Base-by-base conservation (phyloP, 2,113 vertebrate genomes). In the Oreotrochilus melanogaster region DNA sequence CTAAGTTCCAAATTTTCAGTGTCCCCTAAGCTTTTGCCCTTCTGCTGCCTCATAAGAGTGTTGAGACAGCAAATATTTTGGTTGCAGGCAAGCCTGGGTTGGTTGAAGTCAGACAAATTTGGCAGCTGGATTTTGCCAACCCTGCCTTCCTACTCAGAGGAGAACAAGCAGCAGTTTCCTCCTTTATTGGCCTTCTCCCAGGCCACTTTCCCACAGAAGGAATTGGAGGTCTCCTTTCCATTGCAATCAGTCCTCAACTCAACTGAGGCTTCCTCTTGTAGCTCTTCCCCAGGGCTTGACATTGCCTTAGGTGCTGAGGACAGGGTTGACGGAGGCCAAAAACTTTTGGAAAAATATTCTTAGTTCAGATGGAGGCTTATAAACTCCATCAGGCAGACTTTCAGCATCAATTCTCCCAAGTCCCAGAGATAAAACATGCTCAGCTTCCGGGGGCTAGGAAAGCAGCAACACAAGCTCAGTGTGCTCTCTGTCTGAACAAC, bases 81-180 rank as follows among this genome's bases (percentile, higher is more conserved):
- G 89, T 72, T 89, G 70, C 89, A 28, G 76, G 76, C 60, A 58
- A 73, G 79, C 31, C 56, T 12, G 13, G 80, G 86, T 45, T 94
- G 93, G 79, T 37, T 45, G 67, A 95, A 72, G 60, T 80, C 83
- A 86, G n/a, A 21, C 86, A 72, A 21, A 90, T 22, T 18, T 62
- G 86, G 71, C 88, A 75, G 74, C 67, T 71, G 56, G 1, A 0
- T 69, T 87, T 69, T 93, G 83, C 86, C 88, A 96, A 11, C 31
- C 33, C 67, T 76, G 83, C 64, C 42, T 35, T 60, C 35, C 72
- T 37, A 64, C 80, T 94, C 4, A 0, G 80, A 66, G 50, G 51
- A 1, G 1, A 81, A 86, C 21, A 30, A 72, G 53, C 66, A 86
- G 70, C 48, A 75, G 75, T 27, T 82, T 39, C 5, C 14, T 37